phyloP scores from a whole-genome alignment of 23 tunicate genomes.

The Halocynthia roretzi region DNA sequence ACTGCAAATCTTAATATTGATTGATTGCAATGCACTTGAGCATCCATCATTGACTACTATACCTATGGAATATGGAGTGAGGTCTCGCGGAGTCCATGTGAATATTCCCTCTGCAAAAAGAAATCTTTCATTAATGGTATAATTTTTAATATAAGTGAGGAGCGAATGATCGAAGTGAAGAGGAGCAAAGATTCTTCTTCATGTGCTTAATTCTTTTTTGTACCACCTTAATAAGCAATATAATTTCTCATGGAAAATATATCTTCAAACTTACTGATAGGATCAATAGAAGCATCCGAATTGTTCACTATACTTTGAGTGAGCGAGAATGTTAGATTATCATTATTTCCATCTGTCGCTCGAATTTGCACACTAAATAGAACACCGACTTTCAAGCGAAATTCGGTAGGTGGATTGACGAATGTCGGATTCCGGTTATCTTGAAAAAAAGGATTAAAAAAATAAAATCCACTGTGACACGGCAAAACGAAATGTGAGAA shows the following conservation, averaged over 20 bases:
- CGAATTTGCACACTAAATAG: slow-evolving; percentile 25
- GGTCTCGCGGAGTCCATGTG: slow-evolving; percentile 58
- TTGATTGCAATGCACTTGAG: neutral
- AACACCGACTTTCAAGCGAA: slow-evolving; percentile 26
- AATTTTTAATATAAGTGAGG: too few species aligned
- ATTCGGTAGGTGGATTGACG: neutral
- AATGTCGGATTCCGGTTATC: slow-evolving; percentile 42
- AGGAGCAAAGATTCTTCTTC: too few species aligned
- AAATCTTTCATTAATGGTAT: too few species aligned
- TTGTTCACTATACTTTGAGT: slow-evolving; percentile 17
- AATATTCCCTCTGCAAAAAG: slow-evolving; percentile 49
- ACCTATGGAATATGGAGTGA: slow-evolving; percentile 2
- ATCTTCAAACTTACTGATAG: slow-evolving; percentile 28
- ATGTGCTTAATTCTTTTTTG: too few species aligned
- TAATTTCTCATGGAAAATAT: too few species aligned
- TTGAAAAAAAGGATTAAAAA: slow-evolving; percentile 4
- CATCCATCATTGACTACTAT: slow-evolving; percentile 34
- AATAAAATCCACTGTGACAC: neutral
- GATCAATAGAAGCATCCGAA: slow-evolving; percentile 20
- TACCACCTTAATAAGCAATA: too few species aligned
- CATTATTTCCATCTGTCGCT: slow-evolving; percentile 42
- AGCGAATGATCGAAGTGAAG: too few species aligned
- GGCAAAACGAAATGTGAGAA: too few species aligned
- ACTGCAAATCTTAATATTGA: slow-evolving; percentile 24
- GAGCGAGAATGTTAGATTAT: slow-evolving; percentile 19